Base-by-base conservation (phyloP, 2,113 vertebrate species). In the Cacatua alba region DNA sequence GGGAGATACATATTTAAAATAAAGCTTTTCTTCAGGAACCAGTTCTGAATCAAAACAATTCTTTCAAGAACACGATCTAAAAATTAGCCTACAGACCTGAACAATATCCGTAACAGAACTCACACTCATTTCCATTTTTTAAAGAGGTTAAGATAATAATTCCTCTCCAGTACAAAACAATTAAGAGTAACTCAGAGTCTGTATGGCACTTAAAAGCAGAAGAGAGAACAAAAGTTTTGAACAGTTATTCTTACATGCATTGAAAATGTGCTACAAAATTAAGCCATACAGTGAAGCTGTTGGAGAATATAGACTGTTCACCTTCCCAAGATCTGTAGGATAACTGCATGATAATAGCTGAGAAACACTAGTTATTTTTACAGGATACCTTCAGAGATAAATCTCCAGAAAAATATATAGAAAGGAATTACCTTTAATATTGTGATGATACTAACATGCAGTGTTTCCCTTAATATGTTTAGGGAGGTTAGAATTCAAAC, bases 31-130 rank as follows among this genome's bases (percentile, higher is more conserved):
- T 48, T 92, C 67, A 92, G 65, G 79, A 88, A 79, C 12, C 62
- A 80, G 25, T 89, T 95, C 51, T 96, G 96, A 97, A 97, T 94
- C 67, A 76, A 76, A 96, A 79, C 19, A 88, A 79, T 76, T 60
- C 23, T 82, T 92, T 78, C 46, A 75, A 59, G 31, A 90, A 53
- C 17, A 74, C 19, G 21, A 79, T 37, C 14, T 35, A 19, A 88
- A 88, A 91, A 83, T 82, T 43, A 60, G 41, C 65, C 49, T 89
- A 43, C 33, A 76, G 49, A 93, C 49, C 7, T 1, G 21, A 77
- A 94, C 20, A 82, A 29, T 46, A 81, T 17, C 59, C 2, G 0
- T 44, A 71, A 69, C 35, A 93, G 44, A 79, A 83, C 7, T 70
- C 12, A 52, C 25, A 63, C 43, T 81, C 71, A 62, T 37, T 87